Base-by-base conservation (phyloP, 2,113 vertebrate genomes). In the Corydoras maculifer region DNA sequence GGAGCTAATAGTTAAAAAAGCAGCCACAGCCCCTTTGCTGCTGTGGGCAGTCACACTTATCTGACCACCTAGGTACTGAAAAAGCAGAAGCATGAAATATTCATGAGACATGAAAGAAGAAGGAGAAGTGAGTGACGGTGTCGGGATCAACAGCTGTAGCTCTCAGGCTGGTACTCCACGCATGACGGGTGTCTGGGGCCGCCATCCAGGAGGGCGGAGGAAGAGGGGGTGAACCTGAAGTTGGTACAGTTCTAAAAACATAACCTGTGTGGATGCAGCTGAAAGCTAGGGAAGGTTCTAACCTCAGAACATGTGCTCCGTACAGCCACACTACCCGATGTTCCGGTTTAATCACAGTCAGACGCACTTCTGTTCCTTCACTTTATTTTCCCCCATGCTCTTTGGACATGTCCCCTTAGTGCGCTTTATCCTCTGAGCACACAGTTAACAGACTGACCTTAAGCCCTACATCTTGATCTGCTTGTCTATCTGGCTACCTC, bases 61-160 rank as follows among this genome's bases (percentile, higher is more conserved):
- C 68, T 73, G 74, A 65, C 61, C 77, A 84, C 70, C 78, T 77
- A 68, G 75, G 79, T 68, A 77, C 73, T 81, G 62, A 73, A 77
- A 75, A 78, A 64, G 5, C 54, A 51, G 1, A 2, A n/a, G 8
- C 3, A 43, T 87, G 65, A 87, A 88, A 86, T 73, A 84, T 86
- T 79, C 72, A 87, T 78, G 78, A 86, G 78, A 85, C 75, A 68
- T 69, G 60, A 82, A 79, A 80, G 69, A 80, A 32, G 65, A 79
- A 62, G 63, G 74, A 79, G 82, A 84, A 69, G 32, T 76, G 74
- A 74, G 78, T 50, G 9, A 62, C 58, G 53, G 73, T 75, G 77
- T 72, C 75, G 84, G 79, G 77, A 86, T 82, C 83, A 82, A 75
- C 74, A 79, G 82, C 62, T 77, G 78, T 77, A 75, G 68, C 67